Evolutionary conservation across 2,797 vertebrate species (phyloP).

Genomic region (Eospalax fontanierii): DNA sequence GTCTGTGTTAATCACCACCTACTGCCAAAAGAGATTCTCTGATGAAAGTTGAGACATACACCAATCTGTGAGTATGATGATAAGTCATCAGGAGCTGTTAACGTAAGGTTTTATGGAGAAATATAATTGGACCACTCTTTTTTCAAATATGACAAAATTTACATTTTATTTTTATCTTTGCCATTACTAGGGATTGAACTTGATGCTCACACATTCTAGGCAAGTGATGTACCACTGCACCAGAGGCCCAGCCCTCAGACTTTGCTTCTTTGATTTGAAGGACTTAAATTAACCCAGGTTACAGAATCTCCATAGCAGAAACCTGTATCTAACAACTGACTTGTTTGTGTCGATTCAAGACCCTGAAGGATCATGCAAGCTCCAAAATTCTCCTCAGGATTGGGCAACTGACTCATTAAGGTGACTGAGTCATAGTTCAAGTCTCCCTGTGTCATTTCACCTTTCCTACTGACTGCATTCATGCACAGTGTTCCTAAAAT

Average conservation of each 20-base stretch:
- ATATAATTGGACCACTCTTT: neutral
- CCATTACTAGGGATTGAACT: neutral
- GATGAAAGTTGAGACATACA: too few species aligned
- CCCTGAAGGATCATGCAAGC: neutral
- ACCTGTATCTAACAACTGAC: neutral
- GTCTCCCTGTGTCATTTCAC: neutral
- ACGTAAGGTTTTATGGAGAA: neutral
- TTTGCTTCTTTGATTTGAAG: neutral
- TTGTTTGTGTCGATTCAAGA: neutral
- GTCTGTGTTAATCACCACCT: too few species aligned
- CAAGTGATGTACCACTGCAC: neutral
- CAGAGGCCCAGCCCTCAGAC: neutral
- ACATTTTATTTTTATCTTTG: neutral
- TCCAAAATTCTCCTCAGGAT: neutral
- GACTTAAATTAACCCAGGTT: neutral
- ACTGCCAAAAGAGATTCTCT: too few species aligned
- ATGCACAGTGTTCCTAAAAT: neutral
- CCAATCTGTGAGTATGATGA: too few species aligned
- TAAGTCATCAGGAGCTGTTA: too few species aligned
- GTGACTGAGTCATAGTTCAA: conserved; percentile 16
- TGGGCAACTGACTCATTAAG: neutral
- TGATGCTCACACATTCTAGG: neutral
- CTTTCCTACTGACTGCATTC: neutral
- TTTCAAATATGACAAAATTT: neutral
- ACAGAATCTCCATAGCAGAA: neutral